Conservation (phyloP, 2,113 vertebrate species). For the Verasper variegatus region DNA sequence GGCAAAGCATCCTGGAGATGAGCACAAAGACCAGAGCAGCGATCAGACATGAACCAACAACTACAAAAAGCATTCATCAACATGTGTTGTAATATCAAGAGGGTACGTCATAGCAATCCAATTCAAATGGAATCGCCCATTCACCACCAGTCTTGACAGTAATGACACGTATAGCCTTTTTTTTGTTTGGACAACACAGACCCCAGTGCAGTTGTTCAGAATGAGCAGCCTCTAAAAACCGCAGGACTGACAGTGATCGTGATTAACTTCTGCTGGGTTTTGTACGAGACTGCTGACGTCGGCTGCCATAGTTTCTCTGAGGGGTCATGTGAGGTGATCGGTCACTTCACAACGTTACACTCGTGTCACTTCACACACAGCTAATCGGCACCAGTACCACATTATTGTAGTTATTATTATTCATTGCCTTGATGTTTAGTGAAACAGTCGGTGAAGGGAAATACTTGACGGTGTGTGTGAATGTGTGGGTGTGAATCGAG, state of each 20-base stretch:
- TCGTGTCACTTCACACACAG: no score
- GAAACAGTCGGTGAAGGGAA: not conserved
- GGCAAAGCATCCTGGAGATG: constrained; percentile 92
- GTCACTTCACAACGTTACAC: not conserved
- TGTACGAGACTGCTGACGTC: not conserved
- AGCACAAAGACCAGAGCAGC: not conserved
- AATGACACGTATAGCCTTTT: no score
- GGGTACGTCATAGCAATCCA: not conserved
- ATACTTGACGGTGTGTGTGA: constrained; percentile 8
- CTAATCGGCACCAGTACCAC: no score
- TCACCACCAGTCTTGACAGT: no score
- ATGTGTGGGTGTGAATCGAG: constrained; percentile 8
- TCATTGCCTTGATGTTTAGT: no score
- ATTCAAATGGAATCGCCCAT: not conserved
- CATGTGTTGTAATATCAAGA: not conserved
- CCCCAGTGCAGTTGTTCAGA: no score
- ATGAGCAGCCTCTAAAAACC: no score
- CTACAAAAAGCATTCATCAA: not conserved
- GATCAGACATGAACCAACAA: no score
- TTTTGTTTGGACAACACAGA: no score
- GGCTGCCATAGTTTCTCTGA: not conserved
- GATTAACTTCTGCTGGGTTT: constrained; percentile 11
- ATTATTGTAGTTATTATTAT: no score
- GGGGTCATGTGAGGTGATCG: not conserved
- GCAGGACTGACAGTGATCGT: not conserved